These are phyloP conservation scores for Lacerta agilis DNA, from an alignment of 2,797 vertebrate genomes.

Conservation along the genomic window DNA sequence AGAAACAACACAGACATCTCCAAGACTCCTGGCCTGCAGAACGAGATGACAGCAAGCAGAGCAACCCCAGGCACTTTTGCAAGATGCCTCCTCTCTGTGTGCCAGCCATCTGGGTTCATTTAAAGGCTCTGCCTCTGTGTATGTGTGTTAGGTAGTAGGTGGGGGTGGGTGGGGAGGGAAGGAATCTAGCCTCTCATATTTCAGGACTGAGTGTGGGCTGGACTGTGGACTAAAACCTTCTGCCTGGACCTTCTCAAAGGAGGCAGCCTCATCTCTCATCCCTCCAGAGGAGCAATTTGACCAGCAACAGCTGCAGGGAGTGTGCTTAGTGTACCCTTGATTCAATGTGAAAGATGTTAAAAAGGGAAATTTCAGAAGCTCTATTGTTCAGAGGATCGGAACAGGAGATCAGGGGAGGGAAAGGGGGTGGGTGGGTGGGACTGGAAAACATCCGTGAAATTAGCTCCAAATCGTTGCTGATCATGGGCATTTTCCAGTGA, in stretches of 20 bases:
- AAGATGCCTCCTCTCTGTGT: conserved; percentile 80
- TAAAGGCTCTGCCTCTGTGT: conserved; percentile 74
- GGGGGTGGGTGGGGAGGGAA: conserved; percentile 54
- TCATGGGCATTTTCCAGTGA: conserved; percentile 77
- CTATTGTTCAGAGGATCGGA: conserved; percentile 77
- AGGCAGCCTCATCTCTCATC: conserved; percentile 80
- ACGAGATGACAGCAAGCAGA: conserved; percentile 77
- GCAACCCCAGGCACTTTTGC: conserved; percentile 78
- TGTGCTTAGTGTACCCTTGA: conserved; percentile 92
- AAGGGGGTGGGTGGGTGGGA: conserved; percentile 4
- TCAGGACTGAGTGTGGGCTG: conserved; percentile 90
- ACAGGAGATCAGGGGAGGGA: conserved; percentile 74
- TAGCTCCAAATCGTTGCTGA: conserved; percentile 80
- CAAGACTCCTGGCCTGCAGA: conserved; percentile 81
- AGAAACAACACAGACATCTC: conserved; percentile 88
- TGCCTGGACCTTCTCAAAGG: conserved; percentile 91
- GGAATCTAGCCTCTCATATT: conserved; percentile 85
- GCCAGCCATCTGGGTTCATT: conserved; percentile 96
- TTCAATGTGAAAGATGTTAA: conserved; percentile 94
- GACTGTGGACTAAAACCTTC: conserved; percentile 83
- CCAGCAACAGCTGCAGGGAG: conserved; percentile 88
- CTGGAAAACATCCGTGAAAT: conserved; percentile 83
- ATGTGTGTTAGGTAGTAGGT: conserved; percentile 28
- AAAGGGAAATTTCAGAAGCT: conserved; percentile 93
- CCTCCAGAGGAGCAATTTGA: conserved; percentile 85